phyloP scores from a whole-genome alignment of 2,113 vertebrate genomes.

The Dendrocopos noguchii region DNA sequence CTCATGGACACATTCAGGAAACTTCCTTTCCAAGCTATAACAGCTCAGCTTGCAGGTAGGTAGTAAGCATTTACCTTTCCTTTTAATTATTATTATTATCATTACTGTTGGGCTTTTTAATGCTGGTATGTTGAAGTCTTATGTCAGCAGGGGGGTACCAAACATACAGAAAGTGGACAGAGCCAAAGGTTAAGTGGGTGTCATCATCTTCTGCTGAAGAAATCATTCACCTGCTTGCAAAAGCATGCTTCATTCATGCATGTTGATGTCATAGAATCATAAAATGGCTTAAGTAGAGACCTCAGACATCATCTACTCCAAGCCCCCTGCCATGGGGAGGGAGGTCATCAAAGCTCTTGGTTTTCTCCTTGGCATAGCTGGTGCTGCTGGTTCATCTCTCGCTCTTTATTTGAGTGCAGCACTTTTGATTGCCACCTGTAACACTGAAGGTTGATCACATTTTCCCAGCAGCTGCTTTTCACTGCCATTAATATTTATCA shows the following conservation, averaged over 20 bases:
- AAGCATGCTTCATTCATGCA: background rate
- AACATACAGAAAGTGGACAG: background rate
- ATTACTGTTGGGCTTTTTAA: background rate
- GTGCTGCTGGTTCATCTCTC: background rate
- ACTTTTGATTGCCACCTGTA: background rate
- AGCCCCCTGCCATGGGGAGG: too few species aligned
- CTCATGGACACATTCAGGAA: slow-evolving; percentile 85
- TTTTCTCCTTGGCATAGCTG: background rate
- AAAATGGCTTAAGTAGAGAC: too few species aligned
- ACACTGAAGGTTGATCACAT: background rate
- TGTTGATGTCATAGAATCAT: background rate
- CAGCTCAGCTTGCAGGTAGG: slow-evolving; percentile 91
- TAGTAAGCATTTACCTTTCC: background rate
- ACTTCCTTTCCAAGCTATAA: slow-evolving; percentile 91
- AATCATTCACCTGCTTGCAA: background rate
- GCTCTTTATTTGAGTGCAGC: background rate
- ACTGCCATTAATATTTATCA: background rate
- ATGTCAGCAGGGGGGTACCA: background rate
- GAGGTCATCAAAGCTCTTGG: background rate
- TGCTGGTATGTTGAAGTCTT: background rate
- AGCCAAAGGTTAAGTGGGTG: background rate
- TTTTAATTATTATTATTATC: too few species aligned
- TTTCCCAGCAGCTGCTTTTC: background rate
- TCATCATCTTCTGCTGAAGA: background rate
- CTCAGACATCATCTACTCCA: too few species aligned